These are phyloP conservation scores for Drosophila gunungcola DNA, from an alignment of 1,140 invertebrate genomes.

Conservation along the genomic window DNA sequence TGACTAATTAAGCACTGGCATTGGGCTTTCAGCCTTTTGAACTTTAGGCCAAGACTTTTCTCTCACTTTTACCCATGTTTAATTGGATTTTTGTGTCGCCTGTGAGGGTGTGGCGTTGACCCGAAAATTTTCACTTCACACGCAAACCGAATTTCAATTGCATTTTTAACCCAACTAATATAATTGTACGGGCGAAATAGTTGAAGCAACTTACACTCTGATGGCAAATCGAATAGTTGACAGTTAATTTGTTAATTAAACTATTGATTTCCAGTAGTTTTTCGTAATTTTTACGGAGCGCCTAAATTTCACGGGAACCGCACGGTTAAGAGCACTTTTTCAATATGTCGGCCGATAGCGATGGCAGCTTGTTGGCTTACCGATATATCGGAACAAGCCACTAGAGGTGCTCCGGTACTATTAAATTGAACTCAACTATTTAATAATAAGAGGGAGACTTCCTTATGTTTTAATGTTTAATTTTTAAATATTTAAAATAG, in stretches of 20 bases:
- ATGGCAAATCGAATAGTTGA: constrained; percentile 38
- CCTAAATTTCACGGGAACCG: constrained; percentile 58
- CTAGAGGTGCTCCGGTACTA: too few species aligned
- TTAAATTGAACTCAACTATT: too few species aligned
- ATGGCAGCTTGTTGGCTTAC: neutral
- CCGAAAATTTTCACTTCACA: constrained; percentile 74
- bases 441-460: too few species aligned
- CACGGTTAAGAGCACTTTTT: constrained; percentile 58
- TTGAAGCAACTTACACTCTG: constrained; percentile 66
- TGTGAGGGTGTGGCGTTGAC: constrained; percentile 80
- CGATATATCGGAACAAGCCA: neutral
- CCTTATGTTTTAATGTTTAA: too few species aligned
- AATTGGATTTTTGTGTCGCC: constrained; percentile 65
- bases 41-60: constrained; percentile 17
- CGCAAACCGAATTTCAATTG: constrained; percentile 48
- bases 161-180: constrained; percentile 23
- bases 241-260: constrained; percentile 51
- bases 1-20: constrained; percentile 6
- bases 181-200: constrained; percentile 20
- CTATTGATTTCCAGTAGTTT: constrained; percentile 65
- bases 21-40: neutral
- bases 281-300: constrained; percentile 52
- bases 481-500: too few species aligned
- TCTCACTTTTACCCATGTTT: constrained; percentile 30
- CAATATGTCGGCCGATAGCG: constrained; percentile 16